Percentiles rank a stretch among this genome's conserved stretches.
These are phyloP conservation scores for Phenganax subtilis DNA, from an alignment of 92 coral and sea anemone species.

Conservation along the genomic window DNA sequence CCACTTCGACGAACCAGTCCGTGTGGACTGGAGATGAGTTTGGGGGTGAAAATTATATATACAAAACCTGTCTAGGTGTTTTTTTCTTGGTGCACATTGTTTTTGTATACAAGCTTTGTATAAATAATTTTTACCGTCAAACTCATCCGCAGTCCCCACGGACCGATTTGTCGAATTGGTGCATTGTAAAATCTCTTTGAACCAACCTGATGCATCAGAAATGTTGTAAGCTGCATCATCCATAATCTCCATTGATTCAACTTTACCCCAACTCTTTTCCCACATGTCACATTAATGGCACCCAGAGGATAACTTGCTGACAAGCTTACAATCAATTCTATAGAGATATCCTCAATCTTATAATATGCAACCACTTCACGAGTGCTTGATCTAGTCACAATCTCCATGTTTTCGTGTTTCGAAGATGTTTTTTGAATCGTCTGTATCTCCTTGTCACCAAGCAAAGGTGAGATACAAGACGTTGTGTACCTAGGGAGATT, in stretches of 20 bases:
- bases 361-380: constrained; percentile 97
- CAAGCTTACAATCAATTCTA: constrained; percentile 92
- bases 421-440: constrained; percentile 69
- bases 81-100: no score
- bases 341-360: constrained; percentile 88
- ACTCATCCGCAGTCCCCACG: no score
- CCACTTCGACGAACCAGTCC: no score
- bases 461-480: constrained; percentile 65
- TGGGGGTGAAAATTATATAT: no score
- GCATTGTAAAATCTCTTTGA: no score
- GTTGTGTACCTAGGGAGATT: constrained; percentile 65
- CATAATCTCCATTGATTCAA: constrained; percentile 91
- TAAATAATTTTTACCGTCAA: no score
- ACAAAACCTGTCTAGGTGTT: no score
- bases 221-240: constrained; percentile 95
- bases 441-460: constrained; percentile 83
- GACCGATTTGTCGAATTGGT: no score
- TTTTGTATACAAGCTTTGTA: no score
- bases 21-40: no score
- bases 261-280: constrained; percentile 83
- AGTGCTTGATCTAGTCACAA: constrained; percentile 87
- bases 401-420: constrained; percentile 83
- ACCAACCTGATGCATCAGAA: constrained; percentile 82
- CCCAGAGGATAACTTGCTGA: constrained; percentile 94
- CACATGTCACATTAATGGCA: constrained; percentile 80